Evolutionary conservation across 2,113 vertebrate species (phyloP), one percentile per base, ranked within the genome.

Genomic region (Noctilio leporinus): DNA sequence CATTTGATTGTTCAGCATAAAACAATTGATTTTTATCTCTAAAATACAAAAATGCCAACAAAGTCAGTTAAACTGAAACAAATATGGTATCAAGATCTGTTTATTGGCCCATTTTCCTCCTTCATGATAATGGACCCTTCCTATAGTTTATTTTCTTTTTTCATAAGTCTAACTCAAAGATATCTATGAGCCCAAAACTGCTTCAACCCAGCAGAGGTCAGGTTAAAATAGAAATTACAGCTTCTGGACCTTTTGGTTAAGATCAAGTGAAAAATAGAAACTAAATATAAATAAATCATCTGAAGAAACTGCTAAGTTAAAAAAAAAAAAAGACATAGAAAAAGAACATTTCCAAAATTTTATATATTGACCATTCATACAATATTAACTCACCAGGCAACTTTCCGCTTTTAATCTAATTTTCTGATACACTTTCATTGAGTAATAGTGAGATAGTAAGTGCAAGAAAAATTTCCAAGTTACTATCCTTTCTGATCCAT

Each of bases 391-490:
- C 49, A 82, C 10, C n/a, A 88, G 40, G 69, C 8, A 94, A 67
- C 10, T 85, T 5, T 64, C 15, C 84, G 10, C 62, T 55, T 93
- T 94, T 94, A 91, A 82, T 49, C 67, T 78, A 62, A 85, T 67
- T 94, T 91, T 97, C 64, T 65, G 92, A 47, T 51, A 83, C 16
- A 35, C 83, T 82, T 95, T 93, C 64, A 82, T n/a, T 65, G 90
- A 92, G 43, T 88, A 83, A 86, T 67, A 94, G 84, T 87, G 35
- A 95, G 64, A 86, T 55, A 91, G 87, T 87, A 38, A 96, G 70
- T 59, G 14, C 73, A 86, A 97, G 78, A 96, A 55, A 95, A 95
- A 96, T 96, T 88, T 91, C 78, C 91, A 92, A 96, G 81, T 75
- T 93, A 45, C 64, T 94, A 53, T 89, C 49, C 88, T 94, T 92